These are phyloP conservation scores for Anolis carolinensis DNA, from an alignment of 2,113 vertebrate species.

Conservation along the genomic window DNA sequence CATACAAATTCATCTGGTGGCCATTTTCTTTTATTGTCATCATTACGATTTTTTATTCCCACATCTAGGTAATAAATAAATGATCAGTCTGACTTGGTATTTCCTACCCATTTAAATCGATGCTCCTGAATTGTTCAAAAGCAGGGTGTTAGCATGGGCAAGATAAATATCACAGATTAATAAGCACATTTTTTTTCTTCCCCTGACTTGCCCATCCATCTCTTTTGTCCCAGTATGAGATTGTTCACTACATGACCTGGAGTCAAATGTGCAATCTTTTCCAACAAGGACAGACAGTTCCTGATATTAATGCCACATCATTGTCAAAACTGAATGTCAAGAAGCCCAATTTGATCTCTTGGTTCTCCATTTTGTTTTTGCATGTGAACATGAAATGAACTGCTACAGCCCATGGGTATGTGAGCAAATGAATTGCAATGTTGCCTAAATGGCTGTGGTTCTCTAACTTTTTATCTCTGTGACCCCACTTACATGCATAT, in stretches of 20 bases:
- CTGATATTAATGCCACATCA: neutral
- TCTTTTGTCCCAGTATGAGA: neutral
- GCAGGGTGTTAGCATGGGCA: neutral
- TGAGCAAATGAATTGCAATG: neutral
- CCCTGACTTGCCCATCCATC: neutral
- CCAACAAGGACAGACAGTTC: neutral
- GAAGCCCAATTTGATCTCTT: neutral
- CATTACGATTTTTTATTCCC: too few species aligned
- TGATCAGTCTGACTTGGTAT: neutral
- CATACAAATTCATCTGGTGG: neutral
- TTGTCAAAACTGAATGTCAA: slow-evolving; percentile 31
- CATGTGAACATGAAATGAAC: slow-evolving; percentile 28
- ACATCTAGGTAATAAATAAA: neutral
- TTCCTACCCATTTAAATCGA: neutral
- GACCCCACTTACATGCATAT: too few species aligned
- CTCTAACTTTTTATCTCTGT: too few species aligned
- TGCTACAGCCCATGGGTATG: neutral
- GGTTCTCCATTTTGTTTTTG: neutral
- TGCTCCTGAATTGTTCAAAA: neutral
- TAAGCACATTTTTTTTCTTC: neutral
- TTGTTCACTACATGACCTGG: neutral
- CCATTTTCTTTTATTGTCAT: neutral
- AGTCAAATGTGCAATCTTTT: slow-evolving; percentile 8
- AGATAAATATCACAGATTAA: neutral
- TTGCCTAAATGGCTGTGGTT: too few species aligned